A percentile compares a stretch with the other conserved stretches of the same genome.
Evolutionary conservation across 2,113 vertebrate species (phyloP).

Genomic region (Bucco capensis): DNA sequence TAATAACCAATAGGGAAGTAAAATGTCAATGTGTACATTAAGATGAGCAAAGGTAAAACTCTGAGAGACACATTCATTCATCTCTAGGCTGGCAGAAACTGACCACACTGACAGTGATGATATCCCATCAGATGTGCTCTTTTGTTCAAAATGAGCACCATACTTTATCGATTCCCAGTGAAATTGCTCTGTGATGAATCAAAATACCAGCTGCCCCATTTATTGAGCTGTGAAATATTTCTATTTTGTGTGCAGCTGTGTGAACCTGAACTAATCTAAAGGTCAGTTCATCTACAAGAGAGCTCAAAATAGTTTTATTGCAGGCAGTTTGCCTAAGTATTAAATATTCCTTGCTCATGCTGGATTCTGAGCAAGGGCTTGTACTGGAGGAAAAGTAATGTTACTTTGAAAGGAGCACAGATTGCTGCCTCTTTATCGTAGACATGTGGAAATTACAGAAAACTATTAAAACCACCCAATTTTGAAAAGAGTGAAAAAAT

Average conservation of each 20-base stretch:
- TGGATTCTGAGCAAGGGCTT: neutral
- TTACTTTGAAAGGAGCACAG: neutral
- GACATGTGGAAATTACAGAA: neutral
- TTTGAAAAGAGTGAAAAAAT: neutral
- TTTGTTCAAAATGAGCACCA: constrained; percentile 45
- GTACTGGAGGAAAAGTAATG: neutral
- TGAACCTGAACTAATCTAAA: constrained; percentile 55
- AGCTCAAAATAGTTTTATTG: constrained; percentile 44
- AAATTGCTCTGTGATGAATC: constrained; percentile 36
- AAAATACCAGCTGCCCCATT: constrained; percentile 47
- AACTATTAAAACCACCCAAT: neutral
- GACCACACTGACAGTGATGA: neutral
- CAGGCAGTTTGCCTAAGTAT: constrained; percentile 39
- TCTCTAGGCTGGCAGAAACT: constrained; percentile 7
- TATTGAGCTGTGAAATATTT: constrained; percentile 42
- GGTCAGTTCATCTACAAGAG: constrained; percentile 28
- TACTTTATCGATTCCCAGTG: constrained; percentile 33
- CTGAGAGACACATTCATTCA: constrained; percentile 4
- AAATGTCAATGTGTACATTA: neutral
- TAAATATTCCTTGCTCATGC: neutral
- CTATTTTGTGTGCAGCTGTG: constrained; percentile 4
- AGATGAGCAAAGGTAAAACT: constrained; percentile 16
- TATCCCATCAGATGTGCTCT: neutral
- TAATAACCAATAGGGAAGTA: neutral
- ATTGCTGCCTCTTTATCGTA: neutral